Conservation (phyloP, 2,888 invertebrate genomes). For the Agrochola lychnidis region DNA sequence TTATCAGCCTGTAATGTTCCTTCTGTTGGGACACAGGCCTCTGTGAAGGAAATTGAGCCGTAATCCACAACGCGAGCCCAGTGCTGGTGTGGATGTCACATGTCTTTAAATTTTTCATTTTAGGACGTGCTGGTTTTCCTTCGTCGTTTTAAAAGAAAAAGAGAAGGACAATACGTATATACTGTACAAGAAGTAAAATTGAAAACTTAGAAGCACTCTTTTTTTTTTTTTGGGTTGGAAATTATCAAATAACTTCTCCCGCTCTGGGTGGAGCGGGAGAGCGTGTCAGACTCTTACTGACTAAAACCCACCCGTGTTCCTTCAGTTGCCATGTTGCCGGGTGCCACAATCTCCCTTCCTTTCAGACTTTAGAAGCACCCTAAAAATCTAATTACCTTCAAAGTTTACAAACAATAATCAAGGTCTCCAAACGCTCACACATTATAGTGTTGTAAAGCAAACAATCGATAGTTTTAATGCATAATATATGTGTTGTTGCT, state of each 20-base stretch:
- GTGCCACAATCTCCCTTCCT: no score
- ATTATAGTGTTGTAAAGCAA: constrained; percentile 53
- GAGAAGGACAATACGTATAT: not conserved
- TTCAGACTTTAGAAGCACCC: not conserved
- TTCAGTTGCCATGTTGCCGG: no score
- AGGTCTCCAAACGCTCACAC: constrained; percentile 10
- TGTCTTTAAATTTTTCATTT: not conserved
- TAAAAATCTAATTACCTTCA: not conserved
- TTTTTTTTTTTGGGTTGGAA: no score
- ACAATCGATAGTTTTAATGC: constrained; percentile 86
- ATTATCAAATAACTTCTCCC: no score
- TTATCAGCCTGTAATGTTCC: not conserved
- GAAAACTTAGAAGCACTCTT: not conserved
- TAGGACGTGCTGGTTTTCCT: not conserved
- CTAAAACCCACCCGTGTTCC: no score
- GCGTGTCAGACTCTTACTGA: no score
- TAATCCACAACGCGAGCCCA: not conserved
- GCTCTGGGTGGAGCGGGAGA: no score
- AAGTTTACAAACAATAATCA: not conserved
- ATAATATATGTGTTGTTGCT: constrained; percentile 79
- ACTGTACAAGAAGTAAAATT: no score
- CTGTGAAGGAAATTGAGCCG: not conserved
- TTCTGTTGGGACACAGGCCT: not conserved
- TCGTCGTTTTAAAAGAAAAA: not conserved
- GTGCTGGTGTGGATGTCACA: not conserved